Evolutionary conservation across 1,140 invertebrate genomes (phyloP), one percentile per base, ranked within the genome.

Genomic region (Conus betulinus): DNA sequence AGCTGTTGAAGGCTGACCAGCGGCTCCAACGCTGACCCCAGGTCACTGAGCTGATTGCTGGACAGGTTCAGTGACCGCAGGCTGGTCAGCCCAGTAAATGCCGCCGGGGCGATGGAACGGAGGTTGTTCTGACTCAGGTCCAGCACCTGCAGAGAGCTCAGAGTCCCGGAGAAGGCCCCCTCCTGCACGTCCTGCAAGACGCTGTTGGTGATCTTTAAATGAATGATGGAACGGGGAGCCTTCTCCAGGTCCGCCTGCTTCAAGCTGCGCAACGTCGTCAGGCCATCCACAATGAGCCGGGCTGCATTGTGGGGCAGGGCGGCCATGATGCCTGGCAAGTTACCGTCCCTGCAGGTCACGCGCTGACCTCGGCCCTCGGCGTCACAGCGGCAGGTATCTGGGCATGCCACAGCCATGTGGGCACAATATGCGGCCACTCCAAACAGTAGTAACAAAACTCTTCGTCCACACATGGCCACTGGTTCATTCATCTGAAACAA

Each of bases 111-210:
- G 15, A 93, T 87, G 7, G 27, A 85, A 5, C 84, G 79, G n/a
- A 93, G 87, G 52, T 89, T 88, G 85, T 93, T 93, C 20, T 88
- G 25, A 15, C 89, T 92, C n/a, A 93, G 86, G 82, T 92, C 91
- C 27, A 93, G 87, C 1, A 87, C 27, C 51, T 87, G 23, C 20
- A 93, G 84, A 17, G 89, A 82, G 10, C 76, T n/a, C 52, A 92
- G 25, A 17, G 76, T 63, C 4, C 78, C 27, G 39, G 53, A 10
- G 67, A 93, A 93, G 25, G 90, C 87, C 5, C 87, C 84, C 3
- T 85, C 89, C 74, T 90, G 55, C 17, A 93, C 88, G 3, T 79
- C 81, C n/a, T 90, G 79, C 55, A 92, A 85, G 51, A 82, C 86
- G 52, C 89, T 87, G n/a, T 89, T 85, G 23, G 86, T 87, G 85